Evolutionary conservation across 64 coral and sea anemone species (phyloP).

Genomic region (Stichodactyla mertensii): DNA sequence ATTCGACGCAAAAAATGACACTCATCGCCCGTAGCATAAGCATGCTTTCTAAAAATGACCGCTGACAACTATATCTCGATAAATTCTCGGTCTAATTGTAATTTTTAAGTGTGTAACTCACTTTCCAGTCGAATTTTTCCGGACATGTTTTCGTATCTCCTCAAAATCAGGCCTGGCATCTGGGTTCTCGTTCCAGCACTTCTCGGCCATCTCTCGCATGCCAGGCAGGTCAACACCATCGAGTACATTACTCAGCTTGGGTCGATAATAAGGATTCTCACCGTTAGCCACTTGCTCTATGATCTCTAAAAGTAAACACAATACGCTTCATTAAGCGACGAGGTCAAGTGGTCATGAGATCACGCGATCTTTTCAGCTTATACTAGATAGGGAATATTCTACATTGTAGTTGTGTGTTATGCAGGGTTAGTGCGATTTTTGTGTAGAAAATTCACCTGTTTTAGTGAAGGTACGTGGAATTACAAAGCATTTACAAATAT

Average conservation of each 20-base stretch:
- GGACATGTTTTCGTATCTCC: constrained; percentile 72
- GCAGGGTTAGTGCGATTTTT: too few relatives aligned
- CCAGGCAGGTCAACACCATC: constrained; percentile 51
- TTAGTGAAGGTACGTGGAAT: too few relatives aligned
- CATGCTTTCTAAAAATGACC: neutral
- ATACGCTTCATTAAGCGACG: neutral
- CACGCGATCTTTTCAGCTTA: neutral
- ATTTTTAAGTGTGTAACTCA: constrained; percentile 5
- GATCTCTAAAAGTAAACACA: constrained; percentile 33
- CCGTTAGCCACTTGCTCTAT: constrained; percentile 46
- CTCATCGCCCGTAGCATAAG: too few relatives aligned
- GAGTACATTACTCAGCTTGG: constrained; percentile 53
- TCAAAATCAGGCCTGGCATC: constrained; percentile 84
- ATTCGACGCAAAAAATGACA: too few relatives aligned
- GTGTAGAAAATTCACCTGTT: too few relatives aligned
- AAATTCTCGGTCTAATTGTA: too few relatives aligned
- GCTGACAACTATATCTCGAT: neutral
- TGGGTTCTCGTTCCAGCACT: constrained; percentile 80
- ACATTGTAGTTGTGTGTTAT: too few relatives aligned
- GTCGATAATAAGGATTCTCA: constrained; percentile 70
- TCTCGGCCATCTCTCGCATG: constrained; percentile 57
- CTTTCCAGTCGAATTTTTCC: constrained; percentile 87
- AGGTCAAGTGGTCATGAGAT: neutral
- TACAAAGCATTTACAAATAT: too few relatives aligned
- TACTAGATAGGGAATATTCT: too few relatives aligned